These are phyloP conservation scores for Automeris io DNA, from an alignment of 2,888 invertebrate genomes.

Conservation along the genomic window DNA sequence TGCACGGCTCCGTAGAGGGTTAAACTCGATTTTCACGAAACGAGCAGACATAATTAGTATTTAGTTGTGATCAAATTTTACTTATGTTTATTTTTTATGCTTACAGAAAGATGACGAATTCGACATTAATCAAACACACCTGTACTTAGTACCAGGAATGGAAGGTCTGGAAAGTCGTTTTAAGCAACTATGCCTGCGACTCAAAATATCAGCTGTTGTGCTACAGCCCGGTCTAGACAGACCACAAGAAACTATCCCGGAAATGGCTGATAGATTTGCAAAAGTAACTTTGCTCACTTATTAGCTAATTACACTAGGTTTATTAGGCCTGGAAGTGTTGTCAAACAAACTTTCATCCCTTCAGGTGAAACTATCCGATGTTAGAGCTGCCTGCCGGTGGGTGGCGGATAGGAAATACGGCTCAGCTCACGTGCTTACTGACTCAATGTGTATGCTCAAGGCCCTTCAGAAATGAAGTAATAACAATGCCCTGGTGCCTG, in stretches of 20 bases:
- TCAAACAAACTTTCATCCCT: too few relatives aligned
- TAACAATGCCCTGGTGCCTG: too few relatives aligned
- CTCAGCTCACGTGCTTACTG: too few relatives aligned
- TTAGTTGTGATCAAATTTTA: background rate
- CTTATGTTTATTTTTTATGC: background rate
- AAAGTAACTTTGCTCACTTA: constrained; percentile 24
- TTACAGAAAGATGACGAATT: constrained; percentile 35
- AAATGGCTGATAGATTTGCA: constrained; percentile 29
- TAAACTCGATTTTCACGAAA: too few relatives aligned
- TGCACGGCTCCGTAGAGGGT: too few relatives aligned
- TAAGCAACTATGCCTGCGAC: constrained; percentile 28
- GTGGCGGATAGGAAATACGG: too few relatives aligned
- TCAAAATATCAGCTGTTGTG: constrained; percentile 38
- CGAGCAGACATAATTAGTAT: background rate
- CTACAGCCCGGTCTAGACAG: constrained; percentile 37
- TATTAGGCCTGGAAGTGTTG: too few relatives aligned
- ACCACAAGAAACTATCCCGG: constrained; percentile 24
- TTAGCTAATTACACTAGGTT: too few relatives aligned
- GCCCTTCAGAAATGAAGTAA: too few relatives aligned
- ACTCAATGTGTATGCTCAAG: too few relatives aligned
- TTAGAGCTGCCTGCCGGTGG: too few relatives aligned
- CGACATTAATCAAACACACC: background rate
- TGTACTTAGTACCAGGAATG: constrained; percentile 11
- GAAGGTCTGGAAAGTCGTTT: constrained; percentile 10
- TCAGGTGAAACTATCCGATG: too few relatives aligned